These are phyloP conservation scores for Oreochromis aureus DNA, from an alignment of 2,113 vertebrate species.

Conservation along the genomic window DNA sequence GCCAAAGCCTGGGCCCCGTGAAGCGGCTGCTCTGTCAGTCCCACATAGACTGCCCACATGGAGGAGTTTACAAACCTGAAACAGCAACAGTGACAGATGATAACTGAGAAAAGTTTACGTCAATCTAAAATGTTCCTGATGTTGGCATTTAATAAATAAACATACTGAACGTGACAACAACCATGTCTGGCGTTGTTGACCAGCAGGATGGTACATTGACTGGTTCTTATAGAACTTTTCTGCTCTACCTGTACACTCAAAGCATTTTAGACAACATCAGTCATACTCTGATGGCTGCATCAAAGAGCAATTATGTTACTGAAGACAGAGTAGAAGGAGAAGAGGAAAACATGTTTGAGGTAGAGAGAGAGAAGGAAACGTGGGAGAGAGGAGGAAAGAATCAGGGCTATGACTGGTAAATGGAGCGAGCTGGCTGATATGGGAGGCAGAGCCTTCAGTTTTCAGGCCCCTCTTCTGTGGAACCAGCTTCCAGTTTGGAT, in stretches of 20 bases:
- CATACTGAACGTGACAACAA: background rate
- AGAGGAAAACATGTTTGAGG: background rate
- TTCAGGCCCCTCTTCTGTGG: too few species aligned
- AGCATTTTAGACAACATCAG: background rate
- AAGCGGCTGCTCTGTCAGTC: slow-evolving; percentile 60
- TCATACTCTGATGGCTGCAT: background rate
- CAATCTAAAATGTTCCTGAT: background rate
- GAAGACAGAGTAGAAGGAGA: background rate
- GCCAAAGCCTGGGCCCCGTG: slow-evolving; percentile 42
- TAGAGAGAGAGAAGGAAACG: background rate
- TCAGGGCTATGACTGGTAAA: background rate
- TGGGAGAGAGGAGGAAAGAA: background rate
- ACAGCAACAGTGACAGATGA: background rate
- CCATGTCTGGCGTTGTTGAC: background rate
- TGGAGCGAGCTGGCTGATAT: background rate
- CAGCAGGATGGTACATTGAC: background rate
- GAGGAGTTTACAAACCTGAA: slow-evolving; percentile 55
- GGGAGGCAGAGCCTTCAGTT: too few species aligned
- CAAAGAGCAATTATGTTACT: background rate
- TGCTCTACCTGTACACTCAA: background rate
- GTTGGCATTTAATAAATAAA: background rate
- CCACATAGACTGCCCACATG: slow-evolving; percentile 65
- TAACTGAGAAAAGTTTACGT: background rate
- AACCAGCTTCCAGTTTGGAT: too few species aligned
- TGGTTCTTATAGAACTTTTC: background rate